Evolutionary conservation across 2,113 vertebrate genomes (phyloP), one percentile per base, ranked within the genome.

Genomic region (Enhydra lutris): DNA sequence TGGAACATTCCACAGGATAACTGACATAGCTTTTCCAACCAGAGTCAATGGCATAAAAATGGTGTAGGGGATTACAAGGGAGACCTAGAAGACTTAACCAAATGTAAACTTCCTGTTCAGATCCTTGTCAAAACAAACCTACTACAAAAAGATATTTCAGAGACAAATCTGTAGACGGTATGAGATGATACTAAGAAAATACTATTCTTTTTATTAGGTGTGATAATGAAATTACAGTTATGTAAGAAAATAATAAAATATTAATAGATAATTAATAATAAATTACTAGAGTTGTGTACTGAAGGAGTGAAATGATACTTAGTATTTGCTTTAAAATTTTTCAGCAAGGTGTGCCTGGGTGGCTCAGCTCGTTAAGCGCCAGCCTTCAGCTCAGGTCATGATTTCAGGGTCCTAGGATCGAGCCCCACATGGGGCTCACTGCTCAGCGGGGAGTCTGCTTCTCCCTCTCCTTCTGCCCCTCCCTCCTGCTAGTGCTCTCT

Each of bases 251-350:
- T 63, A 59, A 26, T 45, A 76, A 52, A 52, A 52, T 52, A 52
- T 74, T 74, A 74, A 39, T 59, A 59, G 15, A 57, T 36, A 71
- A 74, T 21, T 36, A 71, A 74, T 21, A 61, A 26, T 57, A 74
- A 76, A 74, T 74, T 74, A 74, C 61, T 71, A 78, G 55, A 93
- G 34, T 18, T 63, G 50, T 36, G 55, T 26, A 90, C 24, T 95
- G 7, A 87, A 71, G 23, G 31, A 94, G 21, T 83, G 18, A 92
- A 95, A 78, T 76, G 21, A 67, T 24, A 95, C n/a, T 81, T 91
- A 82, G 87, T 67, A 87, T 82, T 50, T 91, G 39, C 57, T 67
- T 87, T 90, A 88, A 84, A 87, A 91, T n/a, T 71, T 73, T 91
- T 94, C 24, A 87, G 23, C n/a, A 71, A 91, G 7, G 78, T 31